Evolutionary conservation across 2,888 invertebrate species (phyloP), one percentile per base, ranked within the genome.

Genomic region (Diarsia mendica): DNA sequence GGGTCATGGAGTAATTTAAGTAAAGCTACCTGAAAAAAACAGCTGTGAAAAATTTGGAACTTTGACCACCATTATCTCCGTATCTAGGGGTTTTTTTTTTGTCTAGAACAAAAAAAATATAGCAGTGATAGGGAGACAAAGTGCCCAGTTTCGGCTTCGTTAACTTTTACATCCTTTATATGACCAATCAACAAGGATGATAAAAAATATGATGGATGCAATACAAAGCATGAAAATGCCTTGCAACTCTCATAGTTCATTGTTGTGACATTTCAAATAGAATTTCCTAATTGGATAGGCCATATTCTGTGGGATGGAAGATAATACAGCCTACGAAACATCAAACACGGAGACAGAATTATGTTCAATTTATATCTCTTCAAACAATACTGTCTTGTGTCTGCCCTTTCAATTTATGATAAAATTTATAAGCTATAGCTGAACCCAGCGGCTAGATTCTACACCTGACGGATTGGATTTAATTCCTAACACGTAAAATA

Each of bases 251-350:
- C 58, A 53, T 60, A 46, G 53, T 33, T 72, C 53, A 5, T 46
- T 55, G 60, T 51, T 46, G 33, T 84, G 53, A 75, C 67, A 74
- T 79, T 80, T 67, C 72, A 68, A 85, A 74, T 69, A 81, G 51
- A 72, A 84, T 67, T 74, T 84, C 67, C 72, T 85, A 78, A 84
- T 85, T 75, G 70, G 78, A 48, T 55, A 72, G 28, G 79, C 28
- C 23, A 69, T 83, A 70, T 75, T 73, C 69, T 11, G 80, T 86
- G 53, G 80, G 84, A 73, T 73, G 72, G 51, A 58, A 73, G 51
- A 85, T 75, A 85, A 85, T 85, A 75, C 87, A 82, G 70, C 87
- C 87, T 80, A 87, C 85, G 85, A 79, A 73, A 79, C 67, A 69
- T 82, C 73, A 82, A 82, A 75, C 72, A 86, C 60, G 61, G 77